These are phyloP conservation scores for Pangasius mekongensis DNA, from an alignment of 2,797 vertebrate genomes.

Conservation along the genomic window DNA sequence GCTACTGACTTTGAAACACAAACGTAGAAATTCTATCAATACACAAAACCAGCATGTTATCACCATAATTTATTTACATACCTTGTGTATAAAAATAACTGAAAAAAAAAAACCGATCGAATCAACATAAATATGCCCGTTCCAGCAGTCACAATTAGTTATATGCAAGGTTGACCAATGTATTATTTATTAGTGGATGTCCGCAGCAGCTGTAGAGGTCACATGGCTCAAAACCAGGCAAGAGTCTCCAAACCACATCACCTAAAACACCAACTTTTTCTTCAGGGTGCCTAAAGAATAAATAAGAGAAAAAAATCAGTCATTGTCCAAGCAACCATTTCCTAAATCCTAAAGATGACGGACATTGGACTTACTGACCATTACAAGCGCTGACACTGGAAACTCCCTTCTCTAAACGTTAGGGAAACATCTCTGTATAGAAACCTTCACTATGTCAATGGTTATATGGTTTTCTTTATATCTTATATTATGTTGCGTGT, in stretches of 20 bases:
- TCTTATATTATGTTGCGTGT: not conserved
- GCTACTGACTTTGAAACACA: too few relatives aligned
- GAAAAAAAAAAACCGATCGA: slow-evolving; percentile 31
- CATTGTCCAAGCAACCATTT: not conserved
- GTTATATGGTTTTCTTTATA: not conserved
- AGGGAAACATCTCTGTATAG: not conserved
- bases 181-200: slow-evolving; percentile 1
- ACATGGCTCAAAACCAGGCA: slow-evolving; percentile 4
- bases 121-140: slow-evolving; percentile 58
- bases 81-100: slow-evolving; percentile 62
- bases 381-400: not conserved
- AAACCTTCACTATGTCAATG: not conserved
- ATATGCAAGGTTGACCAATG: slow-evolving; percentile 51
- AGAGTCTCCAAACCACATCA: slow-evolving; percentile 26
- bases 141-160: slow-evolving; percentile 49
- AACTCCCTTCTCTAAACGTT: not conserved
- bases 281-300: slow-evolving; percentile 76
- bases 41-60: not conserved
- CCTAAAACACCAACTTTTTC: slow-evolving; percentile 81
- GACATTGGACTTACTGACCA: not conserved
- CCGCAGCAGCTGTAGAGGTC: slow-evolving; percentile 46
- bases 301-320: slow-evolving; percentile 3
- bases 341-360: not conserved
- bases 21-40: not conserved
- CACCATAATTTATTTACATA: slow-evolving; percentile 70